Evolutionary conservation across 2,797 vertebrate species (phyloP), one percentile per base, ranked within the genome.

Genomic region (Neopelma chrysocephalum): DNA sequence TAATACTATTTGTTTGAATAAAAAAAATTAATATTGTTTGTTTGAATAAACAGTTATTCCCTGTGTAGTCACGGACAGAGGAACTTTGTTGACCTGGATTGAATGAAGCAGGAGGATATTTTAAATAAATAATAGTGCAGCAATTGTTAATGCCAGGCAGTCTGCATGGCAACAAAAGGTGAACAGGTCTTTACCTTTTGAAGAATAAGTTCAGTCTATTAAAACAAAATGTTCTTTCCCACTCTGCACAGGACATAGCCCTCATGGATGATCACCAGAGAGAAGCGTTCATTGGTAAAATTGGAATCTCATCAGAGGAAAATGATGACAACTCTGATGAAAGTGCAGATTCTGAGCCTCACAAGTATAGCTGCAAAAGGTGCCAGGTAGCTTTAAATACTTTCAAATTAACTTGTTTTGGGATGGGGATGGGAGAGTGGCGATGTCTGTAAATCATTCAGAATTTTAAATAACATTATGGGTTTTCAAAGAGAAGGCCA

Each of bases 351-450:
- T 98, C 98, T 1, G 99, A 99, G 85, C 98, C 98, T 71, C 99
- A 99, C 98, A 99, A 99, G 96, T 99, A 99, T 98, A 99, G 98
- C 98, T 99, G 99, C 98, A 99, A 99, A 97, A 99, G 99, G 97
- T 99, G 99, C 96, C 99, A 99, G 97, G 99, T 99, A 97, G 81
- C 87, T 96, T 97, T 97, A 97, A 96, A 94, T 96, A 91, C 94
- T 90, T 89, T 69, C 64, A 82, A 80, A 93, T 87, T 95, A 89
- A 94, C 38, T 95, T 92, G 78, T 69, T 87, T 81, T 43, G 76
- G 78, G 65, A n/a, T 76, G 47, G 78, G 47, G 14, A 26, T 65
- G 22, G 66, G 40, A 48, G 71, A 58, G 21, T 60, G 64, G 48
- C 64, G n/a, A 15, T 60, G 18, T 48, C 64, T 70, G 3, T 70